Evolutionary conservation across 2,113 vertebrate genomes (phyloP), one percentile per base, ranked within the genome.

Genomic region (Gymnocephalus cernua): DNA sequence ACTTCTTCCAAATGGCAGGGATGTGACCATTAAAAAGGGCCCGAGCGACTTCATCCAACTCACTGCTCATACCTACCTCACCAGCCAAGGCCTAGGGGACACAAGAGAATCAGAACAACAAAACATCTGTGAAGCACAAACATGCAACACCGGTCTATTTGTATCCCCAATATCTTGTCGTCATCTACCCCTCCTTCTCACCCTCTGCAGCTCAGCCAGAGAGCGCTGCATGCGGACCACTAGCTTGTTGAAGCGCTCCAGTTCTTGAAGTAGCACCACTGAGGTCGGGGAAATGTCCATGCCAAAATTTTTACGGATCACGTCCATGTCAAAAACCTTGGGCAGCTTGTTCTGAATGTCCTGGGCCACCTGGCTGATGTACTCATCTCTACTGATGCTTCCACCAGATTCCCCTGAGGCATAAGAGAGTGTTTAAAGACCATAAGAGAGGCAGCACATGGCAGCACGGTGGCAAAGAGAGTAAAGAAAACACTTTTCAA

Each of bases 51-150:
- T 98, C 96, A 0, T 99, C 98, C 83, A 99, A 84, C 79, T 99
- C 97, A 4, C 77, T 97, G 96, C 97, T 99, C 97, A 99, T 99
- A 0, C 97, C 98, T 0, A 99, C 97, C 15, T 99, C 97, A 23
- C 98, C 98, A 1, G 97, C 96, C 95, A 99, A 88, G 47, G 98
- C 98, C 98, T 99, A 80, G 0, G 44, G 27, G 12, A 81, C n/a
- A 80, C n/a, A 71, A 21, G 2, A 63, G 32, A 73, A 41, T 59
- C 5, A 65, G 45, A 58, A 66, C 38, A 71, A 15, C 21, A 6
- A n/a, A 74, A 62, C 5, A 9, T 29, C 3, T 74, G 9, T 13
- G 32, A 74, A 18, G 56, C 53, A 54, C 38, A 68, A 71, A 70
- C 4, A 62, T 3, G 10, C 3, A 68, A 51, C n/a, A 41, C 1